These are phyloP conservation scores for Desmodus rotundus DNA, from an alignment of 2,113 vertebrate species.

Conservation along the genomic window DNA sequence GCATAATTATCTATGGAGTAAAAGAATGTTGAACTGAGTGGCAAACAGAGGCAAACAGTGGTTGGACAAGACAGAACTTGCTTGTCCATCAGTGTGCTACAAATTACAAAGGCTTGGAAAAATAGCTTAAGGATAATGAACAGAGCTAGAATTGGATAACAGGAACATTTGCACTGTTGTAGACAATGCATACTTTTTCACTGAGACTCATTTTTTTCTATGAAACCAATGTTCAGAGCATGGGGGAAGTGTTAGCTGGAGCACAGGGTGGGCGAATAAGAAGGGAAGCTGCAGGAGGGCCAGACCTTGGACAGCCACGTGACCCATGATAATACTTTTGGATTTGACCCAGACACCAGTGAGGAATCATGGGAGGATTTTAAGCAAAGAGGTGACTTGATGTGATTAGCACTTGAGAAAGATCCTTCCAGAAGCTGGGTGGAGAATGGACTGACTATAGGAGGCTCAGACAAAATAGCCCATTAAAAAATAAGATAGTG, in stretches of 20 bases:
- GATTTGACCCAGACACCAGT: background rate
- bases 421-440: background rate
- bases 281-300: background rate
- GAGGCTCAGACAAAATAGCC: background rate
- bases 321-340: background rate
- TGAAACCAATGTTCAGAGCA: background rate
- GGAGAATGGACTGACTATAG: background rate
- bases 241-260: background rate
- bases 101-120: background rate
- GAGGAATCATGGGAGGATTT: background rate
- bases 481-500: background rate
- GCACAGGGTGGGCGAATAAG: background rate
- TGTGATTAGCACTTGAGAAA: background rate
- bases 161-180: background rate
- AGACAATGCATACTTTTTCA: background rate
- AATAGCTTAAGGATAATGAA: background rate
- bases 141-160: background rate
- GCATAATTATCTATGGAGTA: background rate
- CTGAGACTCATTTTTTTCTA: background rate
- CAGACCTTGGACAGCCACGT: too few species aligned
- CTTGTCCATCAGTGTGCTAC: background rate
- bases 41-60: background rate
- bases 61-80: background rate
- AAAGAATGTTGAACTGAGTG: background rate
- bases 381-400: background rate